phyloP scores from a whole-genome alignment of 2,888 invertebrate genomes.

The Acrocera orbiculus region DNA sequence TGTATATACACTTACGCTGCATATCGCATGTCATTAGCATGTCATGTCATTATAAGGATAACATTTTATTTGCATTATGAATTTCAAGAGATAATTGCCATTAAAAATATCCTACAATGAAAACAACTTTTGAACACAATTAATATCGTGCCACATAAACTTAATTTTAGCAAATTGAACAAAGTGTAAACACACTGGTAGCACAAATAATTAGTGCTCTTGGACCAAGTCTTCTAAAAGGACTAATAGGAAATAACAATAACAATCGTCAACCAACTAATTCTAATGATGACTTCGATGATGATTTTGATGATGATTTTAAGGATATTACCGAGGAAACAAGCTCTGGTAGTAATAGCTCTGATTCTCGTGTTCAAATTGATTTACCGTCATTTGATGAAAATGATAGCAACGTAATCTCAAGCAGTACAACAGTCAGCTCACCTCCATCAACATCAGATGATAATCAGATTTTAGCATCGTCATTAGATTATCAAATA shows the following conservation, averaged over 20 bases:
- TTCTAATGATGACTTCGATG: slow-evolving; percentile 36
- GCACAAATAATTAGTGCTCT: slow-evolving; percentile 49
- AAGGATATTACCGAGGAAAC: slow-evolving; percentile 32
- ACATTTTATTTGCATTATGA: no score
- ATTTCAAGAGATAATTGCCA: no score
- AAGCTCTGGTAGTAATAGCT: slow-evolving; percentile 24
- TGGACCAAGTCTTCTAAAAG: slow-evolving; percentile 51
- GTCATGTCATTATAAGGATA: no score
- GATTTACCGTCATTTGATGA: slow-evolving; percentile 47
- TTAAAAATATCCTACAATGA: no score
- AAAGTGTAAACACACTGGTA: slow-evolving; percentile 26
- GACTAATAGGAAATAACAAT: no score
- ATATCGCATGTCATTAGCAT: no score
- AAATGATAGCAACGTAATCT: slow-evolving; percentile 33
- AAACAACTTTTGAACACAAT: no score
- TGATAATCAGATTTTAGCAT: no score
- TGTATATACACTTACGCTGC: no score
- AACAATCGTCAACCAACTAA: slow-evolving; percentile 31
- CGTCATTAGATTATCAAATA: no score
- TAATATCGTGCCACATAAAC: no score
- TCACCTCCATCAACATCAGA: slow-evolving; percentile 7
- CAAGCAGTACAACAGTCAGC: slow-evolving; percentile 12
- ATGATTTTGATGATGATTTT: slow-evolving; percentile 33
- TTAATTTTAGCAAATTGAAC: slow-evolving; percentile 32
- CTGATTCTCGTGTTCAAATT: slow-evolving; percentile 42